phyloP scores from a whole-genome alignment of 2,888 invertebrate species.

The Toxonevra muliebris region DNA sequence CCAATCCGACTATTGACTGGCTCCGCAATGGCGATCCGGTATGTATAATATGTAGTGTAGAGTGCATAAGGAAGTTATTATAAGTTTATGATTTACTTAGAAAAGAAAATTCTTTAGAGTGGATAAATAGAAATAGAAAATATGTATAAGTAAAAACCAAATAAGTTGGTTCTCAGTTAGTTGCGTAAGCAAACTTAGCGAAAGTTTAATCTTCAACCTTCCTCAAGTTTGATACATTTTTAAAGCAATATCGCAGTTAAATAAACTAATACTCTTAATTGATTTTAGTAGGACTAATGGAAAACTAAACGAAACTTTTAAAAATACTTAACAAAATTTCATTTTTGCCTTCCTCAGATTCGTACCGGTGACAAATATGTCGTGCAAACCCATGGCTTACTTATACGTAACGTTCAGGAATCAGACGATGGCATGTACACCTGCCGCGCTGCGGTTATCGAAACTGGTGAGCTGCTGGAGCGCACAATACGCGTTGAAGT shows the following conservation, averaged over 20 bases:
- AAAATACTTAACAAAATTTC: too few species aligned
- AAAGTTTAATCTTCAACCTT: too few species aligned
- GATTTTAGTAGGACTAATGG: too few species aligned
- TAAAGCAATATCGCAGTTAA: too few species aligned
- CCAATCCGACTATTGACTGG: slow-evolving; percentile 88
- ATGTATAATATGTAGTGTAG: slow-evolving; percentile 49
- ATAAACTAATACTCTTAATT: too few species aligned
- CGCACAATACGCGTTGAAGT: slow-evolving; percentile 84
- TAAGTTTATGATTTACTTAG: slow-evolving; percentile 26
- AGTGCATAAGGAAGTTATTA: slow-evolving; percentile 24
- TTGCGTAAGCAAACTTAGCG: too few species aligned
- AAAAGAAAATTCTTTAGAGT: too few species aligned
- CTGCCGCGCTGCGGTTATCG: slow-evolving; percentile 85
- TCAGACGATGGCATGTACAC: slow-evolving; percentile 88
- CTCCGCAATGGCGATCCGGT: slow-evolving; percentile 78
- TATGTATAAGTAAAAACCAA: too few species aligned
- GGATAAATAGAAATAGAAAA: too few species aligned
- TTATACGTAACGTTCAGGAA: slow-evolving; percentile 80
- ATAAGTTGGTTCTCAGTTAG: too few species aligned
- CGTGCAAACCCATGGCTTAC: slow-evolving; percentile 77
- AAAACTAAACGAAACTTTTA: too few species aligned
- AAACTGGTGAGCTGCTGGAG: slow-evolving; percentile 81
- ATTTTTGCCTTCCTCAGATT: slow-evolving; percentile 65
- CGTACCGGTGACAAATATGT: slow-evolving; percentile 77
- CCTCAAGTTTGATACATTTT: too few species aligned